phyloP scores from a whole-genome alignment of 2,888 invertebrate genomes.

The Holacanthella duospinosa region DNA sequence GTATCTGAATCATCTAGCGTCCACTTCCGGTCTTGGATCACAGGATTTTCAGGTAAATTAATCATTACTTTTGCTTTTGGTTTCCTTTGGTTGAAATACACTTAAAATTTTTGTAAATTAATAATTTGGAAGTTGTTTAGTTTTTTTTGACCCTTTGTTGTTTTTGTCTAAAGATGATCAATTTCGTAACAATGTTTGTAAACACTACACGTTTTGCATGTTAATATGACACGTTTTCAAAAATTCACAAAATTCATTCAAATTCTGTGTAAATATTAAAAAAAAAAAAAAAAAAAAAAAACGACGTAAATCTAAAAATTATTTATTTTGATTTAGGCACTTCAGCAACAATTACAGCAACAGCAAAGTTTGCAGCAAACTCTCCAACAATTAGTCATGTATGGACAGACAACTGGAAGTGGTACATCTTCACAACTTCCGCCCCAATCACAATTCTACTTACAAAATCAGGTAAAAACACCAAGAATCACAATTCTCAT shows the following conservation, averaged over 20 bases:
- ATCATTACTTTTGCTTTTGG: too few species aligned
- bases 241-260: background rate
- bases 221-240: too few species aligned
- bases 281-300: background rate
- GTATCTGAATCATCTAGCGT: constrained; percentile 43
- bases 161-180: too few species aligned
- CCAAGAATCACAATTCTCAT: background rate
- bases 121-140: too few species aligned
- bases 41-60: constrained; percentile 41
- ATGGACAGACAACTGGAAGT: constrained; percentile 46
- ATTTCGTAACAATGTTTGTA: too few species aligned
- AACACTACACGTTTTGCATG: too few species aligned
- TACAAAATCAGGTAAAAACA: constrained; percentile 59
- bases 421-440: constrained; percentile 43
- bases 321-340: constrained; percentile 40
- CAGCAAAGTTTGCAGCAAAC: constrained; percentile 55
- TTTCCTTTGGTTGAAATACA: background rate
- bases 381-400: constrained; percentile 55
- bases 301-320: too few species aligned
- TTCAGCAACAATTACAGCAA: constrained; percentile 52
- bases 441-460: constrained; percentile 59
- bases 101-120: background rate
- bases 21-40: constrained; percentile 41
- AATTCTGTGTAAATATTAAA: background rate
- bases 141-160: too few species aligned